Base-by-base conservation (phyloP, 2,888 invertebrate genomes). In the Chrysina gloriosa region DNA sequence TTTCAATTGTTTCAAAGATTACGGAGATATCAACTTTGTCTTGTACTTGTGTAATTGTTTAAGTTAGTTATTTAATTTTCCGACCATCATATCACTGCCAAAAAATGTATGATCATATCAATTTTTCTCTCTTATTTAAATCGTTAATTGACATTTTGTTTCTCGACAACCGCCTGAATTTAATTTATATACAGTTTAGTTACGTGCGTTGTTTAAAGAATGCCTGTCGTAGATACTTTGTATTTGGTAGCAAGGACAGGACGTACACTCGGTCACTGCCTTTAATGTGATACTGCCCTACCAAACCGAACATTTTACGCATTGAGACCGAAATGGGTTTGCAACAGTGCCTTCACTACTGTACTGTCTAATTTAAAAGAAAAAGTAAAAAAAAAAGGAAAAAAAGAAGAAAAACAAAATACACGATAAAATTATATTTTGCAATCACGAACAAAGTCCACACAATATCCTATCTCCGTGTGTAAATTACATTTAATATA, bases 271-370 rank as follows among this genome's bases (percentile, higher is more conserved):
- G 71, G 69, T 75, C 77, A 79, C 78, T 78, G 78, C 80, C 79
- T 78, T 73, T 77, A 78, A 23, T 81, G 81, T 81, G 81, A 81
- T 81, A 81, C 77, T 79, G 76, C 75, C 77, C 75, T 29, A 76
- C 75, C 72, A 75, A 77, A 71, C 74, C 75, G 75, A 76, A 76
- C 74, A 77, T 74, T 77, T 68, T 64, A 64, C 56, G 56, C 48
- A 56, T 74, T 74, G 70, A 67, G 67, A 64, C 64, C 45, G 75
- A 73, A 73, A 76, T 80, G 77, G 77, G 76, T 78, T 78, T 70
- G 71, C 74, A 68, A 76, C 78, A 78, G 81, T 81, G 81, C 80
- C 80, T 80, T 80, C 76, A 70, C 69, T 77, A 71, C 74, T 74
- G 71, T 75, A 76, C 76, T 76, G 75, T 78, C 75, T 75, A 75